Base-by-base conservation (phyloP, 2,113 vertebrate genomes). In the Onychostruthus taczanowskii region DNA sequence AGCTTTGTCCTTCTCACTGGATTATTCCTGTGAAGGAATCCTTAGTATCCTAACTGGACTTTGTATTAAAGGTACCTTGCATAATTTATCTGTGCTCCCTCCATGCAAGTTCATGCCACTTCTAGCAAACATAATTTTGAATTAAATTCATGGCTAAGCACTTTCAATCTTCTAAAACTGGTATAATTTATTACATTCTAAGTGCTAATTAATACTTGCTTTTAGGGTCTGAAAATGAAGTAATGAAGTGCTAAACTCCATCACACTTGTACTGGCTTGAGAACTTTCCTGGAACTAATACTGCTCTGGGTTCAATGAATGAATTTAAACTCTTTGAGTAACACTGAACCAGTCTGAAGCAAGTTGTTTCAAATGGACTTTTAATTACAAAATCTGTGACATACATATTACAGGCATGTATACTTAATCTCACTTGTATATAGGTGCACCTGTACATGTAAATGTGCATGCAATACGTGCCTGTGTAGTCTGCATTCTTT, bases 1-100 rank as follows among this genome's bases (percentile, higher is more conserved):
- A 88, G 70, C 72, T 95, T 90, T 66, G 70, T 90, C 78, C 83
- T 73, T 63, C 89, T 93, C 59, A 33, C 37, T 74, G 82, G 79
- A 50, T 58, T 83, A 87, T 39, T 91, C 50, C 66, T 52, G 28
- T 44, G 72, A 59, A 75, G 58, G 52, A 87, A 93, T 75, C 20
- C 66, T 87, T 39, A 33, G 63, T 13, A 69, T 39, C 46, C 39
- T 23, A 59, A 53, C 16, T 18, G 70, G 50, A 39, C 59, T 50
- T 62, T 33, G 17, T 46, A 58, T 37, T 79, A 84, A 64, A n/a
- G 53, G n/a, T 7, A 81, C 33, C 46, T 64, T 61, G 27, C 0
- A 3, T 49, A 87, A 82, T 84, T 94, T 66, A 75, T 62, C 70
- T 69, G 16, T 39, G 30, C 26, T 83, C 37, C 41, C 58, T 69